These are phyloP conservation scores for Sphinx pinastri DNA, from an alignment of 2,888 invertebrate genomes.

Conservation along the genomic window DNA sequence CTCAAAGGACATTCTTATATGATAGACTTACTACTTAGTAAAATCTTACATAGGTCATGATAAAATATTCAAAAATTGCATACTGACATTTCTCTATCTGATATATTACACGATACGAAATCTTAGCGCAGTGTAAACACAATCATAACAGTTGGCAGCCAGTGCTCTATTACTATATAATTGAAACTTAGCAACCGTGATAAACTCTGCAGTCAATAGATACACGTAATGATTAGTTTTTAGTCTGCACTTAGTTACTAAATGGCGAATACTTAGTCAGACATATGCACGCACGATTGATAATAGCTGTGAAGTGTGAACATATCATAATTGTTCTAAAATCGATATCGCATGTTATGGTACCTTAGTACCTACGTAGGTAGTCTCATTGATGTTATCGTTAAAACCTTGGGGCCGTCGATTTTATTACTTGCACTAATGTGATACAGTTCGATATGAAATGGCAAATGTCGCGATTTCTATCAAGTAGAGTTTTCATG, in stretches of 20 bases:
- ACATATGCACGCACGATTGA: neutral
- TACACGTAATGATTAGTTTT: slow-evolving; percentile 26
- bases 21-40: no score
- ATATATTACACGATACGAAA: slow-evolving; percentile 4
- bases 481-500: neutral
- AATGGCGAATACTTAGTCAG: neutral
- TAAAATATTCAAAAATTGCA: neutral
- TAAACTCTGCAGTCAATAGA: slow-evolving; percentile 44
- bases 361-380: neutral
- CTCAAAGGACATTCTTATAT: no score
- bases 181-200: slow-evolving; percentile 41
- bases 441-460: neutral
- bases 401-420: slow-evolving; percentile 11
- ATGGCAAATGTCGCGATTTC: neutral
- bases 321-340: neutral
- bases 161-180: slow-evolving; percentile 6
- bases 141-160: neutral
- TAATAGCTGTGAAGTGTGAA: neutral
- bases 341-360: slow-evolving; percentile 3
- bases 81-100: neutral
- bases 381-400: slow-evolving; percentile 16
- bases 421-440: slow-evolving; percentile 7
- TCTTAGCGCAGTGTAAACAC: neutral
- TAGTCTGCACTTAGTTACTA: neutral
- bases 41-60: no score